phyloP scores from a whole-genome alignment of 1,140 invertebrate genomes.

The Tribolium madens region DNA sequence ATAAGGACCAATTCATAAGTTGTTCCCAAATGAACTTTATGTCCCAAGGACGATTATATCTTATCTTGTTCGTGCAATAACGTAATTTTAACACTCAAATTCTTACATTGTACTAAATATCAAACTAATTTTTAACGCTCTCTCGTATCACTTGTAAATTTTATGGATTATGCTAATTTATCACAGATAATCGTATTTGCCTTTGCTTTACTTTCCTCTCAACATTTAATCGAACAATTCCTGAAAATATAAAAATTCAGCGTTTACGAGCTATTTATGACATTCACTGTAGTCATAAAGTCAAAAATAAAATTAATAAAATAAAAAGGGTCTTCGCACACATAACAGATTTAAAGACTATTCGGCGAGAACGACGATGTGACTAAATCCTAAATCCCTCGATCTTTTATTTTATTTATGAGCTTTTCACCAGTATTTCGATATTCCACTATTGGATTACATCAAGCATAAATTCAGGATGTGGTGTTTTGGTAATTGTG shows the following conservation, averaged over 20 bases:
- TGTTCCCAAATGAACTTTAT: constrained; percentile 39
- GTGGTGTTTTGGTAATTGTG: too few relatives aligned
- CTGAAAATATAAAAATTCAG: neutral
- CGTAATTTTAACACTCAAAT: constrained; percentile 15
- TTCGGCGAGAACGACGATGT: neutral
- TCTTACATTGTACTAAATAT: neutral
- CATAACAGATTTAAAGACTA: neutral
- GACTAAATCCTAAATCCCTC: neutral
- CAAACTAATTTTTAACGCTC: neutral
- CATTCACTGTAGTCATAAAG: neutral
- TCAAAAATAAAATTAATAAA: neutral
- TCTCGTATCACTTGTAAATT: neutral
- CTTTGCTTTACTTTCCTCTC: neutral
- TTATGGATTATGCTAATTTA: neutral
- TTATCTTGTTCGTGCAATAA: constrained; percentile 29
- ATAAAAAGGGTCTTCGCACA: neutral
- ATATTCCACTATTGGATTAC: neutral
- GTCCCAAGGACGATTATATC: constrained; percentile 8
- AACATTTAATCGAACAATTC: neutral
- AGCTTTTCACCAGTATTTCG: neutral
- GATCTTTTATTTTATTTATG: neutral
- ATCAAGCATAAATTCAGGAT: too few relatives aligned
- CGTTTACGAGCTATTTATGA: neutral
- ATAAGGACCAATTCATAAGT: constrained; percentile 48
- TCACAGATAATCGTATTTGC: neutral